These are phyloP conservation scores for Sigmodon hispidus DNA, from an alignment of 2,113 vertebrate species.

Conservation along the genomic window DNA sequence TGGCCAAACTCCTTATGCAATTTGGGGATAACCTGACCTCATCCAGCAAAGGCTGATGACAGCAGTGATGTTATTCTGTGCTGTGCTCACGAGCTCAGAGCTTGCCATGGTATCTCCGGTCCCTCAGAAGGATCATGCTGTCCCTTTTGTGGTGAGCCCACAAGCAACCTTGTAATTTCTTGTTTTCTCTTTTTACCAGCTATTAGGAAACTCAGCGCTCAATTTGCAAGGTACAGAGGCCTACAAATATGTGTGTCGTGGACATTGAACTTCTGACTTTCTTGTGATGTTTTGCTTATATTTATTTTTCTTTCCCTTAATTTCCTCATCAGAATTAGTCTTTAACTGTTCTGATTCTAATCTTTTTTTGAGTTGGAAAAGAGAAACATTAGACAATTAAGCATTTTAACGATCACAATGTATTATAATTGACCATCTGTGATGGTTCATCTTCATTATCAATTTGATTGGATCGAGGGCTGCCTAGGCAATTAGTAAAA, in stretches of 20 bases:
- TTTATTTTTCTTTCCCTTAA: neutral
- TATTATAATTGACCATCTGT: neutral
- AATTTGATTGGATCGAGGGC: neutral
- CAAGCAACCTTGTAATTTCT: neutral
- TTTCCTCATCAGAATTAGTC: neutral
- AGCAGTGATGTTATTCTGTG: neutral
- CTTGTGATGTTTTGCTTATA: neutral
- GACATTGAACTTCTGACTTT: neutral
- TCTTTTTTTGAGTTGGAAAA: slow-evolving; percentile 28
- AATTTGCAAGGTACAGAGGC: neutral
- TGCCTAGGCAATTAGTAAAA: neutral
- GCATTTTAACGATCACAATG: neutral
- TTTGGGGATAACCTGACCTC: neutral
- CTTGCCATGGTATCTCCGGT: neutral
- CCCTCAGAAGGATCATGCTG: neutral
- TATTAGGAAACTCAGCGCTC: neutral
- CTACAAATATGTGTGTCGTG: neutral
- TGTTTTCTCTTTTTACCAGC: neutral
- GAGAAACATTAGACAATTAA: neutral
- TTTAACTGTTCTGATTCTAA: neutral
- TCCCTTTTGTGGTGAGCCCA: neutral
- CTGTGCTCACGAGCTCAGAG: neutral
- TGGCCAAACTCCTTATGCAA: neutral
- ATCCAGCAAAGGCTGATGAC: neutral
- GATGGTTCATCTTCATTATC: neutral